Evolutionary conservation across 2,797 vertebrate genomes (phyloP), one percentile per base, ranked within the genome.

Genomic region (Peromyscus eremicus): DNA sequence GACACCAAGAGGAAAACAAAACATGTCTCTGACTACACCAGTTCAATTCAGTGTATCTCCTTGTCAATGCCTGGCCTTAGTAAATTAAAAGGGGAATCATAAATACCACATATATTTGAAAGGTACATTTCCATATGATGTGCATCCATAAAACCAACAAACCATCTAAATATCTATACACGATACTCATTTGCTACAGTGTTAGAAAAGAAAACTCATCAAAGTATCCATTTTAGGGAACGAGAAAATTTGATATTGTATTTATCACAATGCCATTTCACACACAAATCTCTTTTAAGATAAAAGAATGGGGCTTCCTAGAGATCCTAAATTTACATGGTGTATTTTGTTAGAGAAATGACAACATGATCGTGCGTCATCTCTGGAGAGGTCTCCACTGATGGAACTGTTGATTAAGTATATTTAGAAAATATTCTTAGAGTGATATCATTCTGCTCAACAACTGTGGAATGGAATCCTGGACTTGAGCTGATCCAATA

Each of bases 121-220:
- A 73, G 10, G 7, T 9, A 73, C 52, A 70, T 88, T 81, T 73
- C 89, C 9, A 49, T n/a, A 32, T 21, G 4, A 27, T 76, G 6
- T 1, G 7, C 14, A 43, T 71, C 37, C 21, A 32, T 32, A 16
- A 80, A 75, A 7, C 80, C 40, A 71, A 80, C 89, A 46, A 1
- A 89, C 19, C 37, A 43, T 84, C 6, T 17, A n/a, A 86, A 57
- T 23, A 73, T 4, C n/a, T 34, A 13, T 34, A 55, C 55, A 87
- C 32, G 82, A 66, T 57, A 66, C 25, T 73, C 32, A 86, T 49
- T 11, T 76, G 79, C 21, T 34, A 86, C 12, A 64, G 25, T 75
- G 19, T 49, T 81, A 79, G 55, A 34, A 88, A 85, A 94, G 70
- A 75, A 34, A 94, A 96, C 77, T 29, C 37, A 88, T 11, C 84